A percentile compares a stretch with the other conserved stretches of the same genome.
phyloP scores from a whole-genome alignment of 2,797 vertebrate genomes.

The Oreochromis mossambicus region DNA sequence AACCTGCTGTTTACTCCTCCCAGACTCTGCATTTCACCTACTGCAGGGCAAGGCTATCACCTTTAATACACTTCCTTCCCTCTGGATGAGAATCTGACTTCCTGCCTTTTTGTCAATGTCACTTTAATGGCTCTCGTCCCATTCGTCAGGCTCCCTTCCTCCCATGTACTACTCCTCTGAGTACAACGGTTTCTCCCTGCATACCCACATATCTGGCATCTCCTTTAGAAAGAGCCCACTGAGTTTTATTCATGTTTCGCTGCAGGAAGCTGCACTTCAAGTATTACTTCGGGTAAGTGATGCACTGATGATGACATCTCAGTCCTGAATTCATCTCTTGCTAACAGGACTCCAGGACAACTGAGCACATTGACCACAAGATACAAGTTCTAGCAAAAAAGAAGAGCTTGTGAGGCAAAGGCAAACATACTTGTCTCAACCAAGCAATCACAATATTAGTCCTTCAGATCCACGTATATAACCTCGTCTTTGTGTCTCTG shows the following conservation, averaged over 20 bases:
- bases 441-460: not conserved
- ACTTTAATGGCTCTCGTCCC: slow-evolving; percentile 34
- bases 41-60: slow-evolving; percentile 31
- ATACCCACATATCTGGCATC: not conserved
- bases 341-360: not conserved
- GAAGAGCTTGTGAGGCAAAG: not conserved
- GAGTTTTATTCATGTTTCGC: not conserved
- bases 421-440: not conserved
- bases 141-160: slow-evolving; percentile 43
- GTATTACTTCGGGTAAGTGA: not conserved
- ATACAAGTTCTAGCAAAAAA: not conserved
- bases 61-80: slow-evolving; percentile 32
- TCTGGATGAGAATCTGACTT: slow-evolving; percentile 55
- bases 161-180: not conserved
- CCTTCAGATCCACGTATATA: slow-evolving; percentile 12
- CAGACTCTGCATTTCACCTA: slow-evolving; percentile 36
- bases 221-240: not conserved
- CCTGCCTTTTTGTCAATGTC: slow-evolving; percentile 61
- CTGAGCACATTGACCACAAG: not conserved
- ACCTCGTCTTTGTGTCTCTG: not conserved
- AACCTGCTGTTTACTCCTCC: slow-evolving; percentile 3
- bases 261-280: not conserved
- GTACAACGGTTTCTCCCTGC: not conserved
- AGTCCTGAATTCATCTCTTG: not conserved
- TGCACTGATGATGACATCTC: not conserved